Evolutionary conservation across 2,113 vertebrate genomes (phyloP).

Genomic region (Rousettus leschenaultii): DNA sequence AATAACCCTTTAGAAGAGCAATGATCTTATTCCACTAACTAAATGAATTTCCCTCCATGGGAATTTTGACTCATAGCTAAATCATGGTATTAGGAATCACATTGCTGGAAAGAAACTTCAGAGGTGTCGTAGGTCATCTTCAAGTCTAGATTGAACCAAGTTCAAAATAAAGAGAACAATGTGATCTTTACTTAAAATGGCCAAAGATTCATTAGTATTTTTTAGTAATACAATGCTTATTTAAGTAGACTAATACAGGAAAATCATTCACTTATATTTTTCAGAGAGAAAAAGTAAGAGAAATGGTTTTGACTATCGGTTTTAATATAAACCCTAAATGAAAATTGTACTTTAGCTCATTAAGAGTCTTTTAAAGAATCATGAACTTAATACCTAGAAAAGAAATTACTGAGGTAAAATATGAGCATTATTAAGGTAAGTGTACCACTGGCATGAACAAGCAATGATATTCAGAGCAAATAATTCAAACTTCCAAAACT

Average conservation of each 20-base stretch:
- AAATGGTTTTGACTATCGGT: background rate
- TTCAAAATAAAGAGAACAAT: background rate
- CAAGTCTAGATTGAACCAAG: background rate
- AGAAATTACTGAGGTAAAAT: constrained; percentile 31
- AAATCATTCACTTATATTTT: background rate
- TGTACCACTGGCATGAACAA: background rate
- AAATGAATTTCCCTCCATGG: background rate
- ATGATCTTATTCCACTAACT: background rate
- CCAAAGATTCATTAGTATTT: background rate
- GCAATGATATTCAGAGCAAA: background rate
- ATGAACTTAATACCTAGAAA: background rate
- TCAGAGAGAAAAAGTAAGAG: background rate
- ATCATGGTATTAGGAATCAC: background rate
- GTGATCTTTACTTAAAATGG: background rate
- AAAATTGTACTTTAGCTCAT: background rate
- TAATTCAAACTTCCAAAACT: background rate
- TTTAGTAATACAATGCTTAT: background rate
- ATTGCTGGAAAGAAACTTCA: background rate
- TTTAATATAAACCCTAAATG: background rate
- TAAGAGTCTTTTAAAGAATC: constrained; percentile 1
- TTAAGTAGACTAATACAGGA: background rate
- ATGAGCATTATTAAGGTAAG: constrained; percentile 38
- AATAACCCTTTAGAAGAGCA: background rate
- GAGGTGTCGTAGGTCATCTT: background rate
- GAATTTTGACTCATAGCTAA: background rate